These are phyloP conservation scores for Heterohyrax brucei DNA, from an alignment of 2,797 vertebrate species.

Conservation along the genomic window DNA sequence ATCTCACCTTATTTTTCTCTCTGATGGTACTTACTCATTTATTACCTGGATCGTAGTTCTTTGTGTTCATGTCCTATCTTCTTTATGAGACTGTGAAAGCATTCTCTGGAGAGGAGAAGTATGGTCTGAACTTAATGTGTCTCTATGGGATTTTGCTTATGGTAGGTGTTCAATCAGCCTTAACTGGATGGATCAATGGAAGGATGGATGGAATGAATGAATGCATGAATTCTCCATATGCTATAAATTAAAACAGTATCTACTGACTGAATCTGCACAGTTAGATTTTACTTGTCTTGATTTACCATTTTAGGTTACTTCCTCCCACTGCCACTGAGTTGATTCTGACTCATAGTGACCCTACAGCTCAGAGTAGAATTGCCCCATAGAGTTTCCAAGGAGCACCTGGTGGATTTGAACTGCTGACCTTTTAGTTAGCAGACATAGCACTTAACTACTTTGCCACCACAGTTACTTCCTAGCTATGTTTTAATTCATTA, in stretches of 20 bases:
- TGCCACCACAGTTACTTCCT: not conserved
- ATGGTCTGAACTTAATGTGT: not conserved
- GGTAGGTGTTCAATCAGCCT: not conserved
- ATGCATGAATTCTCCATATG: not conserved
- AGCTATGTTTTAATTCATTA: constrained; percentile 57
- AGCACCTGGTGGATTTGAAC: too few species aligned
- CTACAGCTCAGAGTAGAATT: too few species aligned
- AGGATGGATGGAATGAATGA: not conserved
- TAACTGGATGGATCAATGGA: not conserved
- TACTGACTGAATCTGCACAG: not conserved
- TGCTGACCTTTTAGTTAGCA: too few species aligned
- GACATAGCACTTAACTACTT: too few species aligned
- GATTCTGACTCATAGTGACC: too few species aligned
- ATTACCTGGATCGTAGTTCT: constrained; percentile 64
- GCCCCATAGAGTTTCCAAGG: too few species aligned
- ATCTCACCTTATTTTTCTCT: constrained; percentile 81
- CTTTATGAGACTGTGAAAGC: constrained; percentile 70
- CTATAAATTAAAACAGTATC: constrained; percentile 31
- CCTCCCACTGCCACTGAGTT: not conserved
- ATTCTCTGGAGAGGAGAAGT: constrained; percentile 24
- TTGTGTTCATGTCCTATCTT: constrained; percentile 62
- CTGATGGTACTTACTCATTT: constrained; percentile 55
- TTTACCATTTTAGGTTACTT: constrained; percentile 17
- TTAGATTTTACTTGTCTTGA: constrained; percentile 45
- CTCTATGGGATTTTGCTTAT: not conserved